A percentile compares a stretch with the other conserved stretches of the same genome.
Evolutionary conservation across 2,888 invertebrate genomes (phyloP).

Genomic region (Cheilosia pagana): DNA sequence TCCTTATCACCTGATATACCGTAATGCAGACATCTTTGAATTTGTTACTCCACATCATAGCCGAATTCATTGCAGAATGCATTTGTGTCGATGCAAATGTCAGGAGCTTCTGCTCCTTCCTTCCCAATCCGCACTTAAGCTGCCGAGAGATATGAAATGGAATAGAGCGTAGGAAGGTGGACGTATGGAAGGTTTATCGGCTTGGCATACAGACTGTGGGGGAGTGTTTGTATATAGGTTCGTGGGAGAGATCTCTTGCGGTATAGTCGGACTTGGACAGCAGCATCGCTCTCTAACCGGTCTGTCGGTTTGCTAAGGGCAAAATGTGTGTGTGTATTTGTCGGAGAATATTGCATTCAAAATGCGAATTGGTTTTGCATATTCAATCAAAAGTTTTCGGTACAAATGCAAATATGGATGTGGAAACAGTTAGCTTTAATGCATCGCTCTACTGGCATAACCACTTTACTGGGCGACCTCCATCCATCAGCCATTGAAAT

Average conservation of each 20-base stretch:
- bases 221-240: slow-evolving; percentile 33
- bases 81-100: slow-evolving; percentile 30
- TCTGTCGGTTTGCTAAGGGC: not conserved
- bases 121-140: slow-evolving; percentile 35
- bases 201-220: not conserved
- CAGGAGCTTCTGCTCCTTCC: slow-evolving; percentile 3
- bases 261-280: slow-evolving; percentile 49
- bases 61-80: slow-evolving; percentile 50
- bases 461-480: slow-evolving; percentile 31
- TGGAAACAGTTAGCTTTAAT: slow-evolving; percentile 62
- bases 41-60: slow-evolving; percentile 41
- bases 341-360: slow-evolving; percentile 68
- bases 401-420: slow-evolving; percentile 73
- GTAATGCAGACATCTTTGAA: slow-evolving; percentile 63
- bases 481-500: slow-evolving; percentile 55
- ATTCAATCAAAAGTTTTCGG: slow-evolving; percentile 76
- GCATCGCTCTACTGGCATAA: slow-evolving; percentile 49
- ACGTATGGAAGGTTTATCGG: not conserved
- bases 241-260: slow-evolving; percentile 13
- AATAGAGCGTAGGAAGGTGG: not conserved
- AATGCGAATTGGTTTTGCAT: slow-evolving; percentile 75
- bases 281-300: not conserved
- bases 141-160: slow-evolving; percentile 24
- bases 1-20: slow-evolving; percentile 66
- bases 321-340: slow-evolving; percentile 31